Conservation (phyloP, 2,113 vertebrate genomes). For the Sus scrofa region DNA sequence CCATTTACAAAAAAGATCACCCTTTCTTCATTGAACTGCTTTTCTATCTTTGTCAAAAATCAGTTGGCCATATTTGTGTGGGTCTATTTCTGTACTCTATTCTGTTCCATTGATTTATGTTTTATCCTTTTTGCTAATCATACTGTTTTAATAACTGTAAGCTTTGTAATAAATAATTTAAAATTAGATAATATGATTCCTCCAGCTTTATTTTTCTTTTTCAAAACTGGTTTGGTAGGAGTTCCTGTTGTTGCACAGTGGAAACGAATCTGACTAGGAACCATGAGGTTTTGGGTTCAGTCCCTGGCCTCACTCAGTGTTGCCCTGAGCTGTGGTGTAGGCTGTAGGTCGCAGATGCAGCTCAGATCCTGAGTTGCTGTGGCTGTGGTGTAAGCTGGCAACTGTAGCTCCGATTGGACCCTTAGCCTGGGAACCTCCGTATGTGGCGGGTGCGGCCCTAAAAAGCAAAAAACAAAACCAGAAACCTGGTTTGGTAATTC, state of each 20-base stretch:
- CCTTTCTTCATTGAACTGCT: neutral
- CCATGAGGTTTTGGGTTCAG: too few species aligned
- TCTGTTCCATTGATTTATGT: neutral
- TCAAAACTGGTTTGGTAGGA: neutral
- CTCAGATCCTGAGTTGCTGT: too few species aligned
- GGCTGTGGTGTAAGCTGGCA: too few species aligned
- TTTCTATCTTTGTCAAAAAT: neutral
- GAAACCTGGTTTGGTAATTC: neutral
- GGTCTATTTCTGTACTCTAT: neutral
- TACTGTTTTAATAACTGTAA: conserved; percentile 13
- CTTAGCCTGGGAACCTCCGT: too few species aligned
- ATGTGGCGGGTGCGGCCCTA: too few species aligned
- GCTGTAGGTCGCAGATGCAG: too few species aligned
- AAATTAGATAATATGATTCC: neutral
- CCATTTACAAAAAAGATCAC: neutral
- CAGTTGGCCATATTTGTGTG: neutral
- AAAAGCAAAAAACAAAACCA: too few species aligned
- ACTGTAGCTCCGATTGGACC: too few species aligned
- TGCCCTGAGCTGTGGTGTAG: too few species aligned
- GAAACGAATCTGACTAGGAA: too few species aligned
- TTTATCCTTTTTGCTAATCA: neutral
- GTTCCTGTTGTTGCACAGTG: too few species aligned
- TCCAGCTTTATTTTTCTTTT: neutral
- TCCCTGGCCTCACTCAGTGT: too few species aligned
- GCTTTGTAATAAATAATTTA: neutral